Evolutionary conservation across 2,113 vertebrate species (phyloP).

Genomic region (Hirundichthys speculiger): DNA sequence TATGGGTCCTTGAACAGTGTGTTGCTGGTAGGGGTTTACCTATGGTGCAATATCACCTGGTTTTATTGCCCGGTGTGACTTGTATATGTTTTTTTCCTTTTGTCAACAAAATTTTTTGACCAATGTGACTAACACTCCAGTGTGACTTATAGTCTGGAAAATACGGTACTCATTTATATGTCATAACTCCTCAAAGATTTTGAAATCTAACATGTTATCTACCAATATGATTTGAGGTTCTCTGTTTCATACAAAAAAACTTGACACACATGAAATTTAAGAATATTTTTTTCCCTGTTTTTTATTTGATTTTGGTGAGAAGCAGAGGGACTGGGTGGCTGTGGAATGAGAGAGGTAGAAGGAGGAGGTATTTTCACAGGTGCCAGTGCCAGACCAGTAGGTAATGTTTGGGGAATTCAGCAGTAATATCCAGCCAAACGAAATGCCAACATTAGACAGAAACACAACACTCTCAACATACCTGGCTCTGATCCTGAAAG

Average conservation of each 20-base stretch:
- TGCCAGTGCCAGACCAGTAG: conserved; percentile 41
- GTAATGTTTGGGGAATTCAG: conserved; percentile 56
- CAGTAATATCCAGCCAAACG: conserved; percentile 59
- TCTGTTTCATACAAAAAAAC: neutral
- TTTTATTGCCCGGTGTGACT: no score
- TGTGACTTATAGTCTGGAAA: no score
- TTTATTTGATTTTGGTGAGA: conserved; percentile 17
- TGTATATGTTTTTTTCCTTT: no score
- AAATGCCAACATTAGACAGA: conserved; percentile 79
- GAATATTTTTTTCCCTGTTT: neutral
- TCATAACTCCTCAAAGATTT: no score
- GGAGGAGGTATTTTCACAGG: conserved; percentile 27
- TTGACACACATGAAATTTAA: neutral
- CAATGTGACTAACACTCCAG: no score
- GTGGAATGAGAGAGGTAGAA: neutral
- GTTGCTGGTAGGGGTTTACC: no score
- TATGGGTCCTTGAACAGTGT: no score
- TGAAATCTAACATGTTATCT: no score
- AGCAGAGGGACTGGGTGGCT: neutral
- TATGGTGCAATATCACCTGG: no score
- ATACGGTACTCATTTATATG: no score
- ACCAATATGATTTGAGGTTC: no score
- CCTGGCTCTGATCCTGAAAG: conserved; percentile 61
- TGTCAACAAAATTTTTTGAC: no score
- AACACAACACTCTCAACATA: conserved; percentile 66